These are phyloP conservation scores for Ceratosolen solmsi DNA, from an alignment of 1,140 invertebrate genomes.

Conservation along the genomic window DNA sequence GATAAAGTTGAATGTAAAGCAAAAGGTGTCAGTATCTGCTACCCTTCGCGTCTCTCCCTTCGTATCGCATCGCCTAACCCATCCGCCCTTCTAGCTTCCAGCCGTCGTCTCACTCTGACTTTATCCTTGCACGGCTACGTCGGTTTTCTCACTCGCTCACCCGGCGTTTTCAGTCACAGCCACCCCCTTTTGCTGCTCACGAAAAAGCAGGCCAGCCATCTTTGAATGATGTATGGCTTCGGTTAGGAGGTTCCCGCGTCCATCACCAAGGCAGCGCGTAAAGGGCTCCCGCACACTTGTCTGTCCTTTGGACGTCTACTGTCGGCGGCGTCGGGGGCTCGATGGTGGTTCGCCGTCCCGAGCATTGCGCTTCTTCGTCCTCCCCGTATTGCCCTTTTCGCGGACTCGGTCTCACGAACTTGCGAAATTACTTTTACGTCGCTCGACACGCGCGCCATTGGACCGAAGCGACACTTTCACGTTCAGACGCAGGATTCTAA, in stretches of 20 bases:
- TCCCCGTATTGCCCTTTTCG: background rate
- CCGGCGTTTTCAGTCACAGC: background rate
- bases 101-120: background rate
- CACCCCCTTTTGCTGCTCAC: background rate
- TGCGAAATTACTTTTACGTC: constrained; percentile 51
- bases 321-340: background rate
- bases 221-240: constrained; percentile 75
- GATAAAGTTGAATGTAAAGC: background rate
- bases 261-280: constrained; percentile 62
- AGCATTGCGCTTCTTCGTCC: background rate
- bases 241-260: constrained; percentile 73
- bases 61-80: background rate
- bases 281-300: constrained; percentile 6
- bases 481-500: constrained; percentile 38
- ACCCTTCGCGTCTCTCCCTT: background rate
- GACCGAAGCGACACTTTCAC: background rate
- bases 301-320: constrained; percentile 20
- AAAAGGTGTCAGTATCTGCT: background rate
- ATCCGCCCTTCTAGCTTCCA: background rate
- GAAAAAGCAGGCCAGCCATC: constrained; percentile 68
- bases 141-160: background rate
- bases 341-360: background rate
- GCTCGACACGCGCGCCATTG: background rate
- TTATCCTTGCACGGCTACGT: background rate
- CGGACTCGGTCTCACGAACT: constrained; percentile 22